phyloP scores from a whole-genome alignment of 1,140 invertebrate species.

The Lordiphosa mommai region DNA sequence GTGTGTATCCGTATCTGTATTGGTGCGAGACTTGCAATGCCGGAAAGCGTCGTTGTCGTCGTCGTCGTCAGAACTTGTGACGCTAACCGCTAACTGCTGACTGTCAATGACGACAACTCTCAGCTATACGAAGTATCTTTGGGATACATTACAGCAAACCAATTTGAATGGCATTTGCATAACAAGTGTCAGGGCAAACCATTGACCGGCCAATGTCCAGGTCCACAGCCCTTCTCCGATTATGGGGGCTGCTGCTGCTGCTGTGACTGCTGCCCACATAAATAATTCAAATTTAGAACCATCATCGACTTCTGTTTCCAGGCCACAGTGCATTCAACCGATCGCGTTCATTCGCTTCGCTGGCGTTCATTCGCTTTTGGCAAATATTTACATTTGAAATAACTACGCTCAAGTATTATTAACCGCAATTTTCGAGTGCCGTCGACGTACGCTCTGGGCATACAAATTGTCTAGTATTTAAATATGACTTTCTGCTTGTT shows the following conservation, averaged over 20 bases:
- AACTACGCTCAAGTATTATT: conserved; percentile 57
- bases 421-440: conserved; percentile 39
- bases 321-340: conserved; percentile 68
- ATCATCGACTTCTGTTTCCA: conserved; percentile 13
- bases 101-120: conserved; percentile 63
- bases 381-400: conserved; percentile 65
- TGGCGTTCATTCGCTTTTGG: conserved; percentile 61
- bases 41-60: conserved; percentile 47
- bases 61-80: conserved; percentile 43
- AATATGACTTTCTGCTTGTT: conserved; percentile 11
- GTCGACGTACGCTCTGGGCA: conserved; percentile 20
- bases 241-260: too few relatives aligned
- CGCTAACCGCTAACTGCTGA: conserved; percentile 23
- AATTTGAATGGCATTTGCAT: conserved; percentile 72
- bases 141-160: conserved; percentile 47
- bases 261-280: conserved; percentile 26
- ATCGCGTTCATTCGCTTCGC: conserved; percentile 32
- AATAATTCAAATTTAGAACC: conserved; percentile 58
- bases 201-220: not conserved
- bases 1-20: conserved; percentile 23
- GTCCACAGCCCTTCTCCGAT: conserved; percentile 39
- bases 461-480: conserved; percentile 45
- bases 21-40: conserved; percentile 58
- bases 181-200: conserved; percentile 41
- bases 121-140: conserved; percentile 44